Percentiles rank a stretch among this genome's conserved stretches.
These are phyloP conservation scores for Serranus cabrilla DNA, from an alignment of 2,797 vertebrate species.

Conservation along the genomic window DNA sequence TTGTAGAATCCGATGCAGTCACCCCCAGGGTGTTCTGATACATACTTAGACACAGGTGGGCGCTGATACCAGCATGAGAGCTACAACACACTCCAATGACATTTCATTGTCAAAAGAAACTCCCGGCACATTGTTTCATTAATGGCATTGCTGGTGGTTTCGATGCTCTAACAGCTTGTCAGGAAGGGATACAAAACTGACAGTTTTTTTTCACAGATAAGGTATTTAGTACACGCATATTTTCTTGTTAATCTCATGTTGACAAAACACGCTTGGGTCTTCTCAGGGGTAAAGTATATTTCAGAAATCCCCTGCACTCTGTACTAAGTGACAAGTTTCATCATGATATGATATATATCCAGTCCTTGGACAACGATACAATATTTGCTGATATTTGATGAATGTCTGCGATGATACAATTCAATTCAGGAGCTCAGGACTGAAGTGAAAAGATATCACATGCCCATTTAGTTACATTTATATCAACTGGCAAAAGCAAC, in stretches of 20 bases:
- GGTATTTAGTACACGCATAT: too few species aligned
- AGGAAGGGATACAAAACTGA: slow-evolving; percentile 16
- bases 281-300: neutral
- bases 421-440: too few species aligned
- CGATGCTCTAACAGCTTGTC: slow-evolving; percentile 28
- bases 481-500: too few species aligned
- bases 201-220: slow-evolving; percentile 17
- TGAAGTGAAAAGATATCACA: too few species aligned
- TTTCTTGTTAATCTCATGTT: neutral
- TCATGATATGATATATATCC: too few species aligned
- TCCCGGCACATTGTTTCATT: slow-evolving; percentile 67
- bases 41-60: slow-evolving; percentile 82
- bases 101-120: slow-evolving; percentile 73
- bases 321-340: neutral
- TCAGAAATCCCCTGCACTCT: slow-evolving; percentile 9
- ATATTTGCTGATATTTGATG: too few species aligned
- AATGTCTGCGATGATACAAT: too few species aligned
- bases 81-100: slow-evolving; percentile 68
- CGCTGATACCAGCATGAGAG: slow-evolving; percentile 72
- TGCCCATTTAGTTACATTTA: too few species aligned
- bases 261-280: neutral
- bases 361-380: too few species aligned
- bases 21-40: slow-evolving; percentile 74
- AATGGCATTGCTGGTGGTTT: slow-evolving; percentile 51
- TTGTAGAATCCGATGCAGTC: slow-evolving; percentile 74